A percentile compares a stretch with the other conserved stretches of the same genome.
These are phyloP conservation scores for Baccha elongata DNA, from an alignment of 2,888 invertebrate genomes.

Conservation along the genomic window DNA sequence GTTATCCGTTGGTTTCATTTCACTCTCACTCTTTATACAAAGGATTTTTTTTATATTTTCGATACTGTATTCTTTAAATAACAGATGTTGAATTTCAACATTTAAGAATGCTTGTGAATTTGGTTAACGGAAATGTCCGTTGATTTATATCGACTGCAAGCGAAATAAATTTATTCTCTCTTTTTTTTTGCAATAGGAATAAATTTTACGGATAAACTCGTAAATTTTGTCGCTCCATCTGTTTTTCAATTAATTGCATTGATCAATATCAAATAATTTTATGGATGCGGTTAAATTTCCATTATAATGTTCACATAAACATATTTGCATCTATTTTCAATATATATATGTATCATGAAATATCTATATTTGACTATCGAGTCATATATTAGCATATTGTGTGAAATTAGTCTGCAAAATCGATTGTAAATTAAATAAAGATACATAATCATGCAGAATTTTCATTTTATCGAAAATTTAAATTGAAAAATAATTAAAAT, in stretches of 20 bases:
- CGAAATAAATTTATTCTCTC: slow-evolving; percentile 5
- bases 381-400: slow-evolving; percentile 39
- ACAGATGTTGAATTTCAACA: neutral
- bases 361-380: slow-evolving; percentile 6
- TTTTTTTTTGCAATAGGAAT: slow-evolving; percentile 2
- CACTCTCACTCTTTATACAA: no score
- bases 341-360: slow-evolving; percentile 2
- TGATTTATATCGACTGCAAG: slow-evolving; percentile 18
- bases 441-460: neutral
- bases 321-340: neutral
- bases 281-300: slow-evolving; percentile 24
- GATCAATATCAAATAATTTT: slow-evolving; percentile 29
- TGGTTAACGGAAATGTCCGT: neutral
- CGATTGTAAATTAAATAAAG: slow-evolving; percentile 34
- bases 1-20: no score
- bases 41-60: neutral
- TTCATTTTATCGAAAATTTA: neutral
- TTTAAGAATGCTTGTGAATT: neutral
- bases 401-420: slow-evolving; percentile 20
- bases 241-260: slow-evolving; percentile 23
- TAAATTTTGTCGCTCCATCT: slow-evolving; percentile 6
- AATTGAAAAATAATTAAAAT: neutral
- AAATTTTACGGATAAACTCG: slow-evolving; percentile 19
- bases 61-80: neutral
- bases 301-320: no score